Conservation (phyloP, 2,797 vertebrate genomes). For the Peromyscus attwateri region DNA sequence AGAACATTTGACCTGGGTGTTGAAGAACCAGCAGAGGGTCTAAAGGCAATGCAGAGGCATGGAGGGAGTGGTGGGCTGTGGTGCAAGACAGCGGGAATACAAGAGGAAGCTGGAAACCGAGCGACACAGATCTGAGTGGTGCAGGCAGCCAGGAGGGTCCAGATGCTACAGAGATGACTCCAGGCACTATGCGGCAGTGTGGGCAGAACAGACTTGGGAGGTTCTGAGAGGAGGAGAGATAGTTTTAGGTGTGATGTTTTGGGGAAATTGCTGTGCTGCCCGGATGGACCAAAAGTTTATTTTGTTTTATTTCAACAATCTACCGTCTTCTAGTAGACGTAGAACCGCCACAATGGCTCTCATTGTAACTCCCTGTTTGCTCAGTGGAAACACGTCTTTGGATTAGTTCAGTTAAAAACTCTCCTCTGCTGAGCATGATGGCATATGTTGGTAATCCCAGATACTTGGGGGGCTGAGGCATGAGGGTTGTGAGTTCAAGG, state of each 20-base stretch:
- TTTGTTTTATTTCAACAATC: background rate
- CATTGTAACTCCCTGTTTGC: background rate
- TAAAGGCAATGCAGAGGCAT: background rate
- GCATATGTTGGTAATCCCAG: background rate
- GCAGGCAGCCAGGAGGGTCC: background rate
- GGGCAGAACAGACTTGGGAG: background rate
- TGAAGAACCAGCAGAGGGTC: background rate
- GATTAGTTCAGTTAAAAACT: background rate
- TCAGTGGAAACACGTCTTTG: constrained; percentile 6
- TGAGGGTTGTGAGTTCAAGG: background rate
- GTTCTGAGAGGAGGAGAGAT: background rate
- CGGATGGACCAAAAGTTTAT: background rate
- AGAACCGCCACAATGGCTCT: background rate
- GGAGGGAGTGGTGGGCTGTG: background rate
- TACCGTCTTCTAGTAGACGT: background rate
- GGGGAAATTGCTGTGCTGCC: background rate
- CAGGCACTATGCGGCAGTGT: background rate
- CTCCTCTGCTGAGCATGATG: background rate
- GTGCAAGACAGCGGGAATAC: background rate
- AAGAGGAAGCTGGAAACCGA: background rate
- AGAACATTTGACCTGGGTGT: constrained; percentile 44
- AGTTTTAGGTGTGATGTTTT: constrained; percentile 14
- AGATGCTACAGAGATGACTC: constrained; percentile 9
- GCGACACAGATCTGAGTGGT: background rate
- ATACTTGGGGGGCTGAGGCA: background rate